Evolutionary conservation across 2,113 vertebrate species (phyloP), one percentile per base, ranked within the genome.

Genomic region (Sminthopsis crassicaudata): DNA sequence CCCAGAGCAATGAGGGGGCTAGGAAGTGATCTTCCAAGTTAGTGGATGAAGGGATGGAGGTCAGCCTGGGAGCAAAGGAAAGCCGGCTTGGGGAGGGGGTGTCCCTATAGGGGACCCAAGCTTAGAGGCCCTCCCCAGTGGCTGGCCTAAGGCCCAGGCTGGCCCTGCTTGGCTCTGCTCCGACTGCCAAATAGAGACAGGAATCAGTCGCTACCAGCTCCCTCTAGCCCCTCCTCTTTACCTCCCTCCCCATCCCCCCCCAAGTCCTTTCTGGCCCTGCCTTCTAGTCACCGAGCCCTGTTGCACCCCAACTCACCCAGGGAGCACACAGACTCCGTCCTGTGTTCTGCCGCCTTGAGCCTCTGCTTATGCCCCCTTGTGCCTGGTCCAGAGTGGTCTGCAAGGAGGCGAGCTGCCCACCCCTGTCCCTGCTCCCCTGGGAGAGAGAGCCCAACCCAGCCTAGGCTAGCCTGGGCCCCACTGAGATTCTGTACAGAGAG

Each of bases 111-210:
- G 67, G 67, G 60, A 16, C 60, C 60, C 60, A 96, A 95, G 96
- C 96, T 95, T 90, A 92, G 95, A 94, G 9, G 48, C 95, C 94
- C 95, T 97, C 95, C 96, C 93, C 90, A 46, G 90, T 89, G 60
- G 93, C 97, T 98, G 98, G 98, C 97, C 92, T 95, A 91, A 92
- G 96, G 96, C 98, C 98, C 96, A 94, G 97, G 52, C 93, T 97
- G 36, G 48, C 96, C 94, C 91, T 95, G 94, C 94, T 51, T 98
- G 97, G 98, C 96, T 92, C 92, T 92, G 53, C 30, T 96, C 97
- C 96, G 96, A 98, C 95, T 97, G 96, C 98, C 98, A 98, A 98
- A 98, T 98, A 98, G 97, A 98, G 98, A 96, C 98, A 98, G 96
- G 97, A 97, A 96, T 96, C 96, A 7, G 46, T 91, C 96, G 95